Evolutionary conservation across 2,113 vertebrate species (phyloP).

Genomic region (Phylloscopus whistleri): DNA sequence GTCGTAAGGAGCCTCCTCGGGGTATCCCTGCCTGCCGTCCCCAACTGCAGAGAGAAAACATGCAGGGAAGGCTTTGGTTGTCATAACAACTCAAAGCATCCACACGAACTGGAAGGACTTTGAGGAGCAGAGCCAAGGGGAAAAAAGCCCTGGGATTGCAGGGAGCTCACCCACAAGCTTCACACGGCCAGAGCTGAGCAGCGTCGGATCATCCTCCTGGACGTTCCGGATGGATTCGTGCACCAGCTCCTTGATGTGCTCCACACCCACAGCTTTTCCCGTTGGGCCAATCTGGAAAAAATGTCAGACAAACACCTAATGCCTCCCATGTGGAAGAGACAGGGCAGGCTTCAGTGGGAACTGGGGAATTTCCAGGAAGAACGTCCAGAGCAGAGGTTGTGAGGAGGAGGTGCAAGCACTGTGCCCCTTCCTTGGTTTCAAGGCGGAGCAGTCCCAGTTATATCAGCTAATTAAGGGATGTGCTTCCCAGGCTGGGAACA

Average conservation of each 20-base stretch:
- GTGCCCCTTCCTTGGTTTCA: not conserved
- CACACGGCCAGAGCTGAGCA: constrained; percentile 82
- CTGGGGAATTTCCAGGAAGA: not conserved
- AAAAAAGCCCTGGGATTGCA: rapidly evolving
- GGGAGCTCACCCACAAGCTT: constrained; percentile 78
- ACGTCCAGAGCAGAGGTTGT: not conserved
- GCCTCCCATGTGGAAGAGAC: not conserved
- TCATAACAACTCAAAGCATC: not conserved
- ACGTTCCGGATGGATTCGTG: constrained; percentile 80
- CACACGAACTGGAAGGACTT: not conserved
- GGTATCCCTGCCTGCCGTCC: constrained; percentile 84
- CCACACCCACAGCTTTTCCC: constrained; percentile 86
- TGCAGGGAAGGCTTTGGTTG: not conserved
- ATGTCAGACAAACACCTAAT: not conserved
- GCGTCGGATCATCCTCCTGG: constrained; percentile 76
- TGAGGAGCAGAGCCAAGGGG: not conserved
- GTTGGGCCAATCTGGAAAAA: constrained; percentile 75
- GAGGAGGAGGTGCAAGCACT: not conserved
- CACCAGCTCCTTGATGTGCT: constrained; percentile 87
- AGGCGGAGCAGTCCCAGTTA: not conserved
- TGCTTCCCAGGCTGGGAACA: rapidly evolving
- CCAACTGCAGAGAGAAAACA: constrained; percentile 71
- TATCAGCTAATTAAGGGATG: not conserved
- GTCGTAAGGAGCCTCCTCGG: constrained; percentile 84
- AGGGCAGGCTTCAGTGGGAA: not conserved